These are phyloP conservation scores for Amphipoea oculea DNA, from an alignment of 2,888 invertebrate genomes.

Conservation along the genomic window DNA sequence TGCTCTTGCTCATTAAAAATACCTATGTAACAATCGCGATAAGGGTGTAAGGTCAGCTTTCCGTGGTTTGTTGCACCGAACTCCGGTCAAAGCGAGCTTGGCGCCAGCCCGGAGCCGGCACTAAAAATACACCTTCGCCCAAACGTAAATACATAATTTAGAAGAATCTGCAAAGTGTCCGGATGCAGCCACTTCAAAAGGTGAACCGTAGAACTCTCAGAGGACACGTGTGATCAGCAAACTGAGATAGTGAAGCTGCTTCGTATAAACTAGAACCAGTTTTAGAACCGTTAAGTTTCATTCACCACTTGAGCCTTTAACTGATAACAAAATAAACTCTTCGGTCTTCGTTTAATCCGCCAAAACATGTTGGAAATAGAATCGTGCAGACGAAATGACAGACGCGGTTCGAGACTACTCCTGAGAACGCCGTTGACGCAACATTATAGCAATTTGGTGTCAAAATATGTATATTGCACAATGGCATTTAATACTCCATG, in stretches of 20 bases:
- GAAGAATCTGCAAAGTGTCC: slow-evolving; percentile 73
- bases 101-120: slow-evolving; percentile 78
- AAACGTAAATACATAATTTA: slow-evolving; percentile 73
- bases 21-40: slow-evolving; percentile 41
- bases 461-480: slow-evolving; percentile 67
- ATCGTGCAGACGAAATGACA: slow-evolving; percentile 55
- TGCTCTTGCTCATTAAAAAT: slow-evolving; percentile 37
- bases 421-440: slow-evolving; percentile 62
- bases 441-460: slow-evolving; percentile 60
- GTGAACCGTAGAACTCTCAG: slow-evolving; percentile 60
- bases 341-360: slow-evolving; percentile 25
- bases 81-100: slow-evolving; percentile 85
- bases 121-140: slow-evolving; percentile 80
- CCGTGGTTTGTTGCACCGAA: slow-evolving; percentile 78
- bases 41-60: slow-evolving; percentile 77
- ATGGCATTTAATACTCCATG: slow-evolving; percentile 62
- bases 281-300: slow-evolving; percentile 53
- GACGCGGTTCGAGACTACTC: slow-evolving; percentile 59
- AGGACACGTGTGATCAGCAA: slow-evolving; percentile 59
- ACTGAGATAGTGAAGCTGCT: slow-evolving; percentile 23
- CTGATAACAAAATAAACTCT: slow-evolving; percentile 48
- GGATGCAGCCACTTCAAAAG: slow-evolving; percentile 67
- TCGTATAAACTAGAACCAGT: slow-evolving; percentile 43
- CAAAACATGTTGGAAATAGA: slow-evolving; percentile 48
- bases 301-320: slow-evolving; percentile 44